phyloP scores from a whole-genome alignment of 2,888 invertebrate species.

The Scaptodrosophila latifasciaeformis region DNA sequence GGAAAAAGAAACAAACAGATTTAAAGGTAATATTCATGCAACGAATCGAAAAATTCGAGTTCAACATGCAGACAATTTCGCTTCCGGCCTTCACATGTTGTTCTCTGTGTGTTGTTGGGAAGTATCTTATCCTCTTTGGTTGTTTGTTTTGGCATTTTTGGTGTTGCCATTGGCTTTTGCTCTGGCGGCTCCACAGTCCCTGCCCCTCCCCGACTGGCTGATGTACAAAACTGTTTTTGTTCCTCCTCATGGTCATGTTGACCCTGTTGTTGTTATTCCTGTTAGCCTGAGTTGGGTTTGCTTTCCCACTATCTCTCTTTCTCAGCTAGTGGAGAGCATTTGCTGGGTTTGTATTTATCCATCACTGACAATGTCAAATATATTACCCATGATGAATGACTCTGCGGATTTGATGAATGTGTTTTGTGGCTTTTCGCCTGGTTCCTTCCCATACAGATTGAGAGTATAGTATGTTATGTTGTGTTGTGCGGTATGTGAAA shows the following conservation, averaged over 20 bases:
- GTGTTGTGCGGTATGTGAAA: neutral
- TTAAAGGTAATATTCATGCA: slow-evolving; percentile 52
- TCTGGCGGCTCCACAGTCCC: slow-evolving; percentile 16
- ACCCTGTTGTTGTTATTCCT: neutral
- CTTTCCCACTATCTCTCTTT: slow-evolving; percentile 24
- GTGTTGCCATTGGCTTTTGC: slow-evolving; percentile 34
- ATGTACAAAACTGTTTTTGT: too few species aligned
- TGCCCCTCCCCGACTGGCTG: too few species aligned
- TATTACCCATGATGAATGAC: slow-evolving; percentile 70
- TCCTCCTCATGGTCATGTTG: slow-evolving; percentile 6
- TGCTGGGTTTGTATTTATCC: slow-evolving; percentile 66
- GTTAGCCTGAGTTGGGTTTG: slow-evolving; percentile 28
- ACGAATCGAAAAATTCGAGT: slow-evolving; percentile 54
- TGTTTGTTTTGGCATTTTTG: slow-evolving; percentile 18
- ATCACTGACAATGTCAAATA: slow-evolving; percentile 70
- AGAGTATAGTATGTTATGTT: neutral
- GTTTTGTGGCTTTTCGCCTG: slow-evolving; percentile 62
- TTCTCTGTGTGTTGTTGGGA: slow-evolving; percentile 14
- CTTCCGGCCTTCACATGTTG: slow-evolving; percentile 38
- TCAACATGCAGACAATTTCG: slow-evolving; percentile 56
- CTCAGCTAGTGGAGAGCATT: too few species aligned
- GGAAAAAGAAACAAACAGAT: slow-evolving; percentile 28
- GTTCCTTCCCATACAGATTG: slow-evolving; percentile 3
- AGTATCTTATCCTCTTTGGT: neutral
- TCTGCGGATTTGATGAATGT: slow-evolving; percentile 69